Evolutionary conservation across 2,888 invertebrate species (phyloP), one percentile per base, ranked within the genome.

Genomic region (Apoda limacodes): DNA sequence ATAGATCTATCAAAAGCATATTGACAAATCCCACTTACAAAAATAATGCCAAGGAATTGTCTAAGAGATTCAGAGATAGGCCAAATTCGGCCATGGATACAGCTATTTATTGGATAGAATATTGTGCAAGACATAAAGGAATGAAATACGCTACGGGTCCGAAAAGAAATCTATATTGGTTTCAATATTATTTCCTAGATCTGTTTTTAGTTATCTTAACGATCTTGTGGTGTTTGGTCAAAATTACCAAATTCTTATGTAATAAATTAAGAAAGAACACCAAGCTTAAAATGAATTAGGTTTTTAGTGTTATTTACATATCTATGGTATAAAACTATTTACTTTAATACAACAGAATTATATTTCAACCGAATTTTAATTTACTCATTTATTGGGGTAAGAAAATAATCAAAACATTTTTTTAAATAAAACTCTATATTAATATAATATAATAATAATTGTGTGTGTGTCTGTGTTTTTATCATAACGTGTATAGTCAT

Each of bases 81-180:
- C 64, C 60, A 0, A 30, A 56, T 36, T 35, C 37, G 9, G 50
- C 74, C 0, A 49, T 66, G 5, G 61, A 65, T 5, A 60, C 46
- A 2, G 66, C 75, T n/a, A 48, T 67, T 37, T 75, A 61, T 41
- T 75, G 75, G 76, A 58, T 69, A 19, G 72, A 75, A 29, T 74
- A 75, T 35, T 62, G 69, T 7, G 57, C 71, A 5, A 48, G 66
- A 0, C 60, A 76, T 35, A 58, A 61, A 25, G 74, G 74, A 2
- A 72, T 17, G 17, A 5, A 5, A 6, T 17, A 6, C 7, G 7
- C 7, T 5, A 17, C 5, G 5, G 7, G 17, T 17, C 17, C 17
- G 5, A 17, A 17, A 17, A 5, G 17, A 17, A 17, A 7, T 6
- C 17, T 17, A 7, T 17, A 17, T 17, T 17, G 17, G 17, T 5